These are phyloP conservation scores for Anser brachyrhynchus DNA, from an alignment of 2,113 vertebrate species.

Conservation along the genomic window DNA sequence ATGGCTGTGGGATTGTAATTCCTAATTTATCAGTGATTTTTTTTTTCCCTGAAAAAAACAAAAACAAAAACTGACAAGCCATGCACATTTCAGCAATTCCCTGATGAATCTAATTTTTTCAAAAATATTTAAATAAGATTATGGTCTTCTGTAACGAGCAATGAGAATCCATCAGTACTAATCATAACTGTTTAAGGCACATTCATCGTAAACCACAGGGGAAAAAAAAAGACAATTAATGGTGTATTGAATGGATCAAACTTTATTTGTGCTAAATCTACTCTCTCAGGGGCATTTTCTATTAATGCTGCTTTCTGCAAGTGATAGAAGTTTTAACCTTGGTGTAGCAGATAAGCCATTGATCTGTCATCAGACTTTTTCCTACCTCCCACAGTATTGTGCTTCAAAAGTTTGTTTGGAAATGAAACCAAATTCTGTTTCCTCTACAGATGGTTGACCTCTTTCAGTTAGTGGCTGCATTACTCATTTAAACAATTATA, in stretches of 20 bases:
- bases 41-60: neutral
- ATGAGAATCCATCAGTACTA: neutral
- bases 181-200: slow-evolving; percentile 32
- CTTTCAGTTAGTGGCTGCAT: slow-evolving; percentile 84
- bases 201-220: slow-evolving; percentile 17
- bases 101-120: neutral
- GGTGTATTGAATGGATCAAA: slow-evolving; percentile 59
- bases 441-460: slow-evolving; percentile 87
- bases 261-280: slow-evolving; percentile 61
- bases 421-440: slow-evolving; percentile 86
- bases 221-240: slow-evolving; percentile 50
- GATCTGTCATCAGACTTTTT: slow-evolving; percentile 79
- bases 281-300: slow-evolving; percentile 63
- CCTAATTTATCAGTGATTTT: slow-evolving; percentile 26
- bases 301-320: slow-evolving; percentile 70
- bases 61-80: neutral
- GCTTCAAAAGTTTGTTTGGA: slow-evolving; percentile 85
- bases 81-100: neutral
- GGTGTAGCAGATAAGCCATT: slow-evolving; percentile 72
- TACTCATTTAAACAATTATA: slow-evolving; percentile 86
- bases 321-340: slow-evolving; percentile 77
- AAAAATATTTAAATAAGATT: slow-evolving; percentile 35
- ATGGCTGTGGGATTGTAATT: slow-evolving; percentile 5
- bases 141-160: neutral
- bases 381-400: slow-evolving; percentile 80